Base-by-base conservation (phyloP, 2,888 invertebrate species). In the Plemyria rubiginata region DNA sequence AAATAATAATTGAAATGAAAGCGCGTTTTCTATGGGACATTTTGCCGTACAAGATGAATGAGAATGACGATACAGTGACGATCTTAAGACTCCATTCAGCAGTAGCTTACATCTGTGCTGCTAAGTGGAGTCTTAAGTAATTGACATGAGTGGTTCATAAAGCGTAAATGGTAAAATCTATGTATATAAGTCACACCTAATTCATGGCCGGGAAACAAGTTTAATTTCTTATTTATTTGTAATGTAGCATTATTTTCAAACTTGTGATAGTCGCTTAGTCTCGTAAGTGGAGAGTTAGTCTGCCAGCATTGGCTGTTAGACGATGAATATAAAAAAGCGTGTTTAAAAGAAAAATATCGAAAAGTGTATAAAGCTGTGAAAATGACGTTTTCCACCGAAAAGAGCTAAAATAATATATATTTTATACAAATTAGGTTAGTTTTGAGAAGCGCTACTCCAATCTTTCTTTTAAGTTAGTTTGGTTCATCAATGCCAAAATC, bases 301-400 rank as follows among this genome's bases (percentile, higher is more conserved):
- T 28, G 28, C 40, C 49, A 56, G 38, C 49, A 49, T 43, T 57
- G 8, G 43, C 32, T 16, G 11, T 38, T 22, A 28, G 40, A 38
- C 28, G 46, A 22, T 40, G 52, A 58, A 51, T 22, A 9, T 22
- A 46, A 45, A 53, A 38, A 8, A 38, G 22, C 22, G 22, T 22
- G 22, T 22, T 22, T 2, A 22, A 22, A 22, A 22, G 22, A 56
- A 45, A 46, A 58, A 50, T 62, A 55, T 53, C 51, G 15, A 53
- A 53, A 50, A 56, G 28, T 65, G 54, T 68, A 63, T 60, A 63
- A 60, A 57, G 45, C 51, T 70, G 66, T 70, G 65, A 64, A 67
- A 55, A 62, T 67, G 68, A 70, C 64, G 62, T 70, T 62, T 68
- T 73, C 75, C 75, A 76, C 76, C 76, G 74, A 73, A 68, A 64